Percentiles rank a stretch among this genome's conserved stretches.
phyloP scores from a whole-genome alignment of 1,140 invertebrate genomes.

The Orchesella cincta region DNA sequence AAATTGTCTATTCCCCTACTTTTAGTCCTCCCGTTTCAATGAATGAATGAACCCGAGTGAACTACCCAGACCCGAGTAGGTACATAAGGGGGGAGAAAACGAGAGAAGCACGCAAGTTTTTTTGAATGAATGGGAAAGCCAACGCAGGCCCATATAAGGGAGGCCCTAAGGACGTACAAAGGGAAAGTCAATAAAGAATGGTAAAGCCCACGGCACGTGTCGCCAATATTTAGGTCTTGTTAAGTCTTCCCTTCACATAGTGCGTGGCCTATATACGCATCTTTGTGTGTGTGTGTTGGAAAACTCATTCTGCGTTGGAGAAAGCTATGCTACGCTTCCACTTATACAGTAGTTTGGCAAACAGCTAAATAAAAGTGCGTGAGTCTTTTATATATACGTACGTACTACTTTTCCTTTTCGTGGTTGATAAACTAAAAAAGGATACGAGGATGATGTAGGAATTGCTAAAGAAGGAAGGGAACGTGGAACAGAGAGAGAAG shows the following conservation, averaged over 20 bases:
- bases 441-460: not conserved
- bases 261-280: slow-evolving; percentile 18
- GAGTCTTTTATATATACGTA: not conserved
- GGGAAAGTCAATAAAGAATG: slow-evolving; percentile 29
- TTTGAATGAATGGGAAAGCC: slow-evolving; percentile 10
- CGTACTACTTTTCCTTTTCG: not conserved
- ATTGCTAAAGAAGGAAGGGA: not conserved
- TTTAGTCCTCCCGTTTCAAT: not conserved
- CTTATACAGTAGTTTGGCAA: too few relatives aligned
- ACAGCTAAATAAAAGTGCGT: slow-evolving; percentile 13
- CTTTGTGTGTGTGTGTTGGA: too few relatives aligned
- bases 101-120: not conserved
- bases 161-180: slow-evolving; percentile 23
- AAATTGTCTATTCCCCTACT: too few relatives aligned
- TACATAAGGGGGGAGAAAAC: too few relatives aligned
- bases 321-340: not conserved
- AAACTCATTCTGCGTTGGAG: too few relatives aligned
- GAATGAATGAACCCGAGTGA: slow-evolving; percentile 21
- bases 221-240: not conserved
- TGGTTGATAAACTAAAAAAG: not conserved
- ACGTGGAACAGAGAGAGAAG: slow-evolving; percentile 1
- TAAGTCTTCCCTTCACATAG: not conserved
- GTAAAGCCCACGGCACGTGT: slow-evolving; percentile 27
- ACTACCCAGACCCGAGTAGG: not conserved
- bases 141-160: not conserved